Evolutionary conservation across 1,140 invertebrate genomes (phyloP).

Genomic region (Sitophilus oryzae): DNA sequence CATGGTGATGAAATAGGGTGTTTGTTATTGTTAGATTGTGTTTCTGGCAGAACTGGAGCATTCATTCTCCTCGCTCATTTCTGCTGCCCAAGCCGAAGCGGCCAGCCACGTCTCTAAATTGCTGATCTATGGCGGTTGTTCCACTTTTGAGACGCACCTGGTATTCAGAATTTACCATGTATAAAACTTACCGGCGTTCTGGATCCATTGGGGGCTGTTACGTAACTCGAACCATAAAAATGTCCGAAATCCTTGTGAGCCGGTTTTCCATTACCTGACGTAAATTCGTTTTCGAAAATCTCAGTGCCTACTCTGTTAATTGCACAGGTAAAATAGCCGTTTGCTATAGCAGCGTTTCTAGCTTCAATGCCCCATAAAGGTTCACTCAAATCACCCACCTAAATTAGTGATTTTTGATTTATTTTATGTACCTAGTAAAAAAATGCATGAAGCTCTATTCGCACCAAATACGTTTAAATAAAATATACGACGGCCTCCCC

Average conservation of each 20-base stretch:
- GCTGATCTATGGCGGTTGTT: too few relatives aligned
- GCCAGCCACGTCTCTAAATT: too few relatives aligned
- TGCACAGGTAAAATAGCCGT: slow-evolving; percentile 88
- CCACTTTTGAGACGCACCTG: too few relatives aligned
- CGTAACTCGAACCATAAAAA: slow-evolving; percentile 96
- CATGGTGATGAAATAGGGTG: too few relatives aligned
- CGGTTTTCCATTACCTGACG: slow-evolving; percentile 85
- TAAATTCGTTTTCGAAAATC: slow-evolving; percentile 85
- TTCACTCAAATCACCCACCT: slow-evolving; percentile 70
- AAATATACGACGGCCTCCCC: too few relatives aligned
- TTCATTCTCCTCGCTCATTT: too few relatives aligned
- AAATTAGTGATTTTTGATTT: not conserved
- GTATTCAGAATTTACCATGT: too few relatives aligned
- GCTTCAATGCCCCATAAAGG: slow-evolving; percentile 95
- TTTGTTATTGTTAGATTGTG: too few relatives aligned
- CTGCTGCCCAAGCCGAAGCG: too few relatives aligned
- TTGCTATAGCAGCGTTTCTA: slow-evolving; percentile 93
- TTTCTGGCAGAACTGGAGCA: too few relatives aligned
- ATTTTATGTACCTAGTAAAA: not conserved
- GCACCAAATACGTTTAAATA: too few relatives aligned
- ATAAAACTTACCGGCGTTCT: slow-evolving; percentile 71
- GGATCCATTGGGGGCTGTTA: slow-evolving; percentile 88
- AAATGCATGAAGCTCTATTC: too few relatives aligned
- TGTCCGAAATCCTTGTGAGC: slow-evolving; percentile 93
- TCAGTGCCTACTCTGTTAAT: slow-evolving; percentile 97